phyloP scores from a whole-genome alignment of 2,888 invertebrate species.

The Ichneumon xanthorius region DNA sequence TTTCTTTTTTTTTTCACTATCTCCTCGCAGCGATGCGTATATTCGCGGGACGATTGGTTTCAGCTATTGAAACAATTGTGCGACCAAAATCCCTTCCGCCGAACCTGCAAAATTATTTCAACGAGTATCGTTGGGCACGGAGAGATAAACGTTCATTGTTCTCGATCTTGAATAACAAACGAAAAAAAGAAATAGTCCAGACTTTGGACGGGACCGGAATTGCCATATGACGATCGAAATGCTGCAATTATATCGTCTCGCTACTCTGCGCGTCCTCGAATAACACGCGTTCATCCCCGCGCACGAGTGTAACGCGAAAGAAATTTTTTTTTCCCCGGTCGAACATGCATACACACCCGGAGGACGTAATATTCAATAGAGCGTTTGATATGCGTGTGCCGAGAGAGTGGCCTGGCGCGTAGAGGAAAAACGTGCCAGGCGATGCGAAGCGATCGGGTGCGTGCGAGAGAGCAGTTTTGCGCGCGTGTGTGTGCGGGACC shows the following conservation, averaged over 20 bases:
- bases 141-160: neutral
- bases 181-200: neutral
- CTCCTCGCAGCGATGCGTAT: neutral
- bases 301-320: slow-evolving; percentile 32
- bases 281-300: slow-evolving; percentile 9
- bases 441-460: slow-evolving; percentile 32
- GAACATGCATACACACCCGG: neutral
- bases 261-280: slow-evolving; percentile 30
- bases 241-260: slow-evolving; percentile 36
- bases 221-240: slow-evolving; percentile 18
- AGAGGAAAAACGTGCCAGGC: slow-evolving; percentile 32
- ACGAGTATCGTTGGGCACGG: neutral
- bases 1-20: neutral
- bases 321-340: neutral
- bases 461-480: slow-evolving; percentile 29
- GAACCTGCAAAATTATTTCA: neutral
- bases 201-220: neutral
- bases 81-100: neutral
- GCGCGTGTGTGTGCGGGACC: slow-evolving; percentile 60
- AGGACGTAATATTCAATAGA: slow-evolving; percentile 20
- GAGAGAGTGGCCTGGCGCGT: slow-evolving; percentile 26
- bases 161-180: neutral
- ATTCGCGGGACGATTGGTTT: neutral
- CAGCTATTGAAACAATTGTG: neutral
- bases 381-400: slow-evolving; percentile 9